A percentile compares a stretch with the other conserved stretches of the same genome.
Conservation (phyloP, 2,888 invertebrate species). For the Dynastes hyllus region DNA sequence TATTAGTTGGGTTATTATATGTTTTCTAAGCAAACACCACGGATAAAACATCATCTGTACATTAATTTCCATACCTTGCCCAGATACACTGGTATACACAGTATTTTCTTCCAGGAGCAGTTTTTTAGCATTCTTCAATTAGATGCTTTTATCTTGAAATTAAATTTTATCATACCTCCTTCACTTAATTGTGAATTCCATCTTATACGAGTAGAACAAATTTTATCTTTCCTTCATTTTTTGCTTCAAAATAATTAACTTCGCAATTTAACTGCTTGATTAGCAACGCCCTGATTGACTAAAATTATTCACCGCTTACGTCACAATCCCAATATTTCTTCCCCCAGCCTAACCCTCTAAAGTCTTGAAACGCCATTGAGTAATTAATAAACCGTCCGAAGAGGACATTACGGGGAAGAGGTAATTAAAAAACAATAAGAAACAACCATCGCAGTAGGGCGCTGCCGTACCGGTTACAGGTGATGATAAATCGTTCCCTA, state of each 20-base stretch:
- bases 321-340: background rate
- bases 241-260: background rate
- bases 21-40: no score
- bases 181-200: no score
- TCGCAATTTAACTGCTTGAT: constrained; percentile 6
- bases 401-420: background rate
- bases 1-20: no score
- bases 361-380: background rate
- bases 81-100: no score
- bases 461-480: no score
- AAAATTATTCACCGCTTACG: background rate
- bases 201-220: no score
- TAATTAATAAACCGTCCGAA: constrained; percentile 1
- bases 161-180: no score
- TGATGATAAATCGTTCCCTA: constrained; percentile 16
- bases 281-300: background rate
- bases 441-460: background rate
- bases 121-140: no score
- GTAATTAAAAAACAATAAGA: constrained; percentile 22
- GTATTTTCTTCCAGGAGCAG: no score
- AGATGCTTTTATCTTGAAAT: no score
- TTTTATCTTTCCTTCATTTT: background rate
- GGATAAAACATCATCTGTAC: no score
- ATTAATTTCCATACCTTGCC: no score
- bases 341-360: background rate